Evolutionary conservation across 2,113 vertebrate genomes (phyloP).

Genomic region (Caloenas nicobarica): DNA sequence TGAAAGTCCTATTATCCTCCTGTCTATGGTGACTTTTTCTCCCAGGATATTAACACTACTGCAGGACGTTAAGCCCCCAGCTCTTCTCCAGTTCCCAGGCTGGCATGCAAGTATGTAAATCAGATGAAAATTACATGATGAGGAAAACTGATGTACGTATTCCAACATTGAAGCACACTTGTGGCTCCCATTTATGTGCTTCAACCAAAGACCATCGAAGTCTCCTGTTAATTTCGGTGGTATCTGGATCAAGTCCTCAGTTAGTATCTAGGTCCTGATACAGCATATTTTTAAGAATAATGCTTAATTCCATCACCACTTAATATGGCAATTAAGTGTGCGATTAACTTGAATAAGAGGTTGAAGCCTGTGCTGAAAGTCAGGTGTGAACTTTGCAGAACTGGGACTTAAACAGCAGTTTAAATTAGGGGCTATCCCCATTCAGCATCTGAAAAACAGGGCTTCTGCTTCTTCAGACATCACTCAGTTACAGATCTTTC

Average conservation of each 20-base stretch:
- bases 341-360: neutral
- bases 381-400: neutral
- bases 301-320: neutral
- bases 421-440: neutral
- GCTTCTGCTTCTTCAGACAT: neutral
- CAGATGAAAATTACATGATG: neutral
- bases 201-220: neutral
- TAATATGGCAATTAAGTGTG: neutral
- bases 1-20: neutral
- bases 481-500: neutral
- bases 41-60: slow-evolving; percentile 72
- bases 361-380: neutral
- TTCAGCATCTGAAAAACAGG: neutral
- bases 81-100: slow-evolving; percentile 68
- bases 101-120: slow-evolving; percentile 80
- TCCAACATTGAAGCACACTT: neutral
- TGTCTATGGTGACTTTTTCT: neutral
- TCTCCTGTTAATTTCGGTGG: neutral
- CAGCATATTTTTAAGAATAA: neutral
- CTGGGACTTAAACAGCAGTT: neutral
- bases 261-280: neutral
- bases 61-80: slow-evolving; percentile 74
- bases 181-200: neutral
- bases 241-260: neutral
- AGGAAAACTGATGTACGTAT: neutral